Evolutionary conservation across 2,888 invertebrate species (phyloP).

Genomic region (Xestia ashworthii): DNA sequence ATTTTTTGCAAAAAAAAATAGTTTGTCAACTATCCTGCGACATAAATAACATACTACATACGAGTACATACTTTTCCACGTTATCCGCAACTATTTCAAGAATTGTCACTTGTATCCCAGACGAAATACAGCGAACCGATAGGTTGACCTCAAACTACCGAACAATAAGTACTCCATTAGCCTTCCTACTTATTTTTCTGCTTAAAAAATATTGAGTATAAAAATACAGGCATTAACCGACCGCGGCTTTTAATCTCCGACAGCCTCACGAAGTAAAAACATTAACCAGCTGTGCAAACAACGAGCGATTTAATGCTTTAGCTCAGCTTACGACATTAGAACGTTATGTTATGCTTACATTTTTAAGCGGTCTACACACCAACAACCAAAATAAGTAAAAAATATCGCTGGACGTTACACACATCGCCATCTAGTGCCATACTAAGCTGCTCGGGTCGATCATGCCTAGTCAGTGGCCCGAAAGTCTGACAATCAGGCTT

Average conservation of each 20-base stretch:
- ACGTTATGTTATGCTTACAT: conserved; percentile 32
- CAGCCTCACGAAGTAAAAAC: conserved; percentile 22
- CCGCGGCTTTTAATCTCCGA: conserved; percentile 25
- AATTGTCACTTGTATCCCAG: neutral
- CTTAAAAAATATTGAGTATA: conserved; percentile 27
- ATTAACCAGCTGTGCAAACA: conserved; percentile 63
- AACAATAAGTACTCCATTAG: conserved; percentile 24
- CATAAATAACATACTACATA: neutral
- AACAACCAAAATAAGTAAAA: no score
- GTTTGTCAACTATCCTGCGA: neutral
- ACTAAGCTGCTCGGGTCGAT: no score
- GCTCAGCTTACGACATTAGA: conserved; percentile 42
- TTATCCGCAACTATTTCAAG: neutral
- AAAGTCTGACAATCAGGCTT: no score
- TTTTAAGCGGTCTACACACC: neutral
- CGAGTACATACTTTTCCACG: neutral
- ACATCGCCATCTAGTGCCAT: no score
- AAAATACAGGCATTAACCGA: conserved; percentile 6
- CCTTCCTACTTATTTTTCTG: conserved; percentile 20
- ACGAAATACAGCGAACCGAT: neutral
- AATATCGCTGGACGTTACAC: no score
- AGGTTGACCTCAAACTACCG: neutral
- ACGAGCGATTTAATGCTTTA: conserved; percentile 43
- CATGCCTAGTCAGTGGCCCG: no score
- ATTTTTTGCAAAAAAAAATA: neutral